Percentiles rank a stretch among this genome's conserved stretches.
Evolutionary conservation across 2,113 vertebrate genomes (phyloP).

Genomic region (Indicator maculatus): DNA sequence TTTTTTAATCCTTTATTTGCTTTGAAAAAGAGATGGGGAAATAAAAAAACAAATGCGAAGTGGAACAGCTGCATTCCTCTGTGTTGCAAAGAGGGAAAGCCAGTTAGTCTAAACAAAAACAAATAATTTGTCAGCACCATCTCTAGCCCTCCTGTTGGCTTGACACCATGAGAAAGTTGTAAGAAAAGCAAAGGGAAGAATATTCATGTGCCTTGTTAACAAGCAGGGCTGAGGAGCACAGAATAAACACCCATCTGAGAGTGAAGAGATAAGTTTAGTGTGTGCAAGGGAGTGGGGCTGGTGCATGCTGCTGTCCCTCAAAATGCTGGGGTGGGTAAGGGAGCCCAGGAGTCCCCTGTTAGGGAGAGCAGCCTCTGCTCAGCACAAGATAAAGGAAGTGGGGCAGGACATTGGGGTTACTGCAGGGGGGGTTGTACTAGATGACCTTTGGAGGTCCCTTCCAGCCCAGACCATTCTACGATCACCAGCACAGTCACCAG

Average conservation of each 20-base stretch:
- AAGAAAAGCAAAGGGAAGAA: not conserved
- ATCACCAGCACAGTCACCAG: not conserved
- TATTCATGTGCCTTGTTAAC: not conserved
- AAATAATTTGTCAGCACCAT: constrained; percentile 43
- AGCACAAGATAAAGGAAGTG: rapidly evolving
- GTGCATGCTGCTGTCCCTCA: rapidly evolving
- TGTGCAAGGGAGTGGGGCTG: not conserved
- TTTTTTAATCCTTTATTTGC: constrained; percentile 4
- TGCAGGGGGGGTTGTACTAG: too few relatives aligned
- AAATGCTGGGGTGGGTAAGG: rapidly evolving
- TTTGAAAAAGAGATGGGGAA: constrained; percentile 47
- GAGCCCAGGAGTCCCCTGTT: rapidly evolving
- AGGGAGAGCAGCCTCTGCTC: not conserved
- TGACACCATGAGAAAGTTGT: not conserved
- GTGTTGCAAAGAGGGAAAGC: constrained; percentile 5
- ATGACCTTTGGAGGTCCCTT: too few relatives aligned
- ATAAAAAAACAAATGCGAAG: constrained; percentile 28
- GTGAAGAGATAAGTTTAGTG: rapidly evolving
- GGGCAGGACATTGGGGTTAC: not conserved
- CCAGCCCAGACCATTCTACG: too few relatives aligned
- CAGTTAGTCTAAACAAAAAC: constrained; percentile 44
- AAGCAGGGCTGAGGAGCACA: not conserved
- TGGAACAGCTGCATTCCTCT: constrained; percentile 12
- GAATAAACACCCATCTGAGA: not conserved
- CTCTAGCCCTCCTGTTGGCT: not conserved